Evolutionary conservation across 2,113 vertebrate genomes (phyloP), one percentile per base, ranked within the genome.

Genomic region (Corydoras maculifer): DNA sequence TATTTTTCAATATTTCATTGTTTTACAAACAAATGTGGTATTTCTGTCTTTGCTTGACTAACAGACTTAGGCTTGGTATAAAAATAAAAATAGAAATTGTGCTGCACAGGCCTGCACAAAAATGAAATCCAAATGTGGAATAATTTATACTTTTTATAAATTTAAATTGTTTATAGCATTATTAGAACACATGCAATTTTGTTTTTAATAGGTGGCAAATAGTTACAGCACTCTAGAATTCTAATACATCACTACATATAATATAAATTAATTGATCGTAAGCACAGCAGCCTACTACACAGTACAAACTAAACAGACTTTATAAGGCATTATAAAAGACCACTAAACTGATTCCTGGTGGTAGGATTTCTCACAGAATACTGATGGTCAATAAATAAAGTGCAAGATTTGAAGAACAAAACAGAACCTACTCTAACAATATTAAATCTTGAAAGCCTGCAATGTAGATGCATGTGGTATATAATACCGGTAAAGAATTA

Each of bases 381-480:
- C 84, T 89, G 86, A 79, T 82, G 72, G 76, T 81, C 69, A 69
- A 80, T 79, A 78, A 62, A 87, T 91, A 90, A 91, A 91, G 90
- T 91, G 90, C 88, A 85, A 86, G 77, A 69, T 80, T 53, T 53
- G 51, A 53, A 53, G 5, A 83, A 84, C 13, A 77, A n/a, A 57
- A 82, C 77, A 75, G 65, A 70, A 83, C 63, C 35, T 75, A 61
- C 14, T 73, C 1, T 14, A 48, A 65, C 63, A 11, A 69, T n/a
- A 60, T 70, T 14, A 9, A 55, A 57, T 4, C 10, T 51, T 31
- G 13, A 75, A 59, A 51, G 55, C n/a, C 43, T 50, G 30, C 31
- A 43, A 10, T 67, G 13, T 57, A 9, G 13, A 57, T 18, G 29
- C 54, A 57, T 5, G 3, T 30, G 57, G 30, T 58, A 54, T 55